Evolutionary conservation across 2,113 vertebrate genomes (phyloP), one percentile per base, ranked within the genome.

Genomic region (human): DNA sequence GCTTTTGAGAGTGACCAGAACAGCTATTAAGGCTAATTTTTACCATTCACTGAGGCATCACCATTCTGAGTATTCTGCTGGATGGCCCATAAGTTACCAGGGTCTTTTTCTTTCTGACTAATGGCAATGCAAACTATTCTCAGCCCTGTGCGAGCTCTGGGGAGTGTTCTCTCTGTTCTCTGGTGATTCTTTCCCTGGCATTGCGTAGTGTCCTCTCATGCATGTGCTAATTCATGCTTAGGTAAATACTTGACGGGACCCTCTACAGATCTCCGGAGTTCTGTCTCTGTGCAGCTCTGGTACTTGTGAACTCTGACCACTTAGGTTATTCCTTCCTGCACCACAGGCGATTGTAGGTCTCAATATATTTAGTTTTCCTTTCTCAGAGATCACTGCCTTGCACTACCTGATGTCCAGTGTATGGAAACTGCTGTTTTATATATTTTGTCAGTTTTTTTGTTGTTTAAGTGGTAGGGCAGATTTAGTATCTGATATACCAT

Each of bases 401-500:
- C 5, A 13, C n/a, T 79, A 3, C 45, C n/a, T 79, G 13, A 80
- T 55, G 27, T 8, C 57, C 20, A 73, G 14, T 40, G 12, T 68
- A 25, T 55, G n/a, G 50, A 92, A 52, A 68, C 35, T 23, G 1
- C 52, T 96, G 10, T 70, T 82, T 48, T 3, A 55, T 61, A 1
- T 78, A 10, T 66, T 81, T 25, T 43, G 43, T 40, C n/a, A 5
- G 23, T 84, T 9, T 38, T 72, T 87, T 38, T 48, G 23, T 76
- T 40, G n/a, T 78, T 78, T 22, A 88, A 72, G 20, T 45, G 4
- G 35, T 38, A 70, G 40, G 30, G 48, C 76, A 59, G 17, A 32
- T 83, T 93, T 95, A 80, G 22, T 91, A 27, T 68, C 70, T 79
- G 52, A 79, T 89, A 50, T 3, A 72, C 14, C 11, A 25, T 85